Evolutionary conservation across 2,888 invertebrate genomes (phyloP), one percentile per base, ranked within the genome.

Genomic region (Platypus cylindrus): DNA sequence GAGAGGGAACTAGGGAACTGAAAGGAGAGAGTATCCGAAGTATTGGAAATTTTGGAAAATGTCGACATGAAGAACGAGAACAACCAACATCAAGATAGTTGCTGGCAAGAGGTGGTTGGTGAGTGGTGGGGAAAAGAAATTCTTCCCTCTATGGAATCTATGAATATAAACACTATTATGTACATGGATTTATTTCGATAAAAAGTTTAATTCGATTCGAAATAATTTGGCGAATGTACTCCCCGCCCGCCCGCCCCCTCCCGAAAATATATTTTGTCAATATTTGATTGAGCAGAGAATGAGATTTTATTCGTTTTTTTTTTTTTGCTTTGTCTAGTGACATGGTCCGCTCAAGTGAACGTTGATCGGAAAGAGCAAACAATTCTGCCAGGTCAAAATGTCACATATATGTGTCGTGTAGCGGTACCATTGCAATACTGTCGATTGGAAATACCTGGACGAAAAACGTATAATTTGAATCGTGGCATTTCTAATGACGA

Each of bases 361-460:
- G 68, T 73, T 13, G 59, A 63, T 0, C 71, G 70, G 0, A 58
- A 48, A 7, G 65, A 70, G 36, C 65, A 67, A 0, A 66, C 73
- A 2, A 67, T 70, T 2, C 59, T 71, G n/a, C 62, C 69, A 0
- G 71, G 72, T 0, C 68, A 68, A 28, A 67, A 67, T 34, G 62
- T 73, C 18, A 65, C 59, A 0, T 70, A 76, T 25, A 58, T 72
- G 14, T 78, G 78, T 58, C 67, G 66, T 50, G 69, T 73, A 3
- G 61, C 64, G 5, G 66, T 69, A 45, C 58, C 67, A 1, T 62
- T 78, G 17, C 68, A 68, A 36, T 70, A 71, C 7, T 78, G 78
- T 56, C 68, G 70, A 47, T 64, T 69, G 45, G 64, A 64, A 45
- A 64, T 71, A 39, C 68, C 68, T 5, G 67, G 67, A 16, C 57